A percentile compares a stretch with the other conserved stretches of the same genome.
phyloP scores from a whole-genome alignment of 2,797 vertebrate genomes.

The Anolis apletophallus region DNA sequence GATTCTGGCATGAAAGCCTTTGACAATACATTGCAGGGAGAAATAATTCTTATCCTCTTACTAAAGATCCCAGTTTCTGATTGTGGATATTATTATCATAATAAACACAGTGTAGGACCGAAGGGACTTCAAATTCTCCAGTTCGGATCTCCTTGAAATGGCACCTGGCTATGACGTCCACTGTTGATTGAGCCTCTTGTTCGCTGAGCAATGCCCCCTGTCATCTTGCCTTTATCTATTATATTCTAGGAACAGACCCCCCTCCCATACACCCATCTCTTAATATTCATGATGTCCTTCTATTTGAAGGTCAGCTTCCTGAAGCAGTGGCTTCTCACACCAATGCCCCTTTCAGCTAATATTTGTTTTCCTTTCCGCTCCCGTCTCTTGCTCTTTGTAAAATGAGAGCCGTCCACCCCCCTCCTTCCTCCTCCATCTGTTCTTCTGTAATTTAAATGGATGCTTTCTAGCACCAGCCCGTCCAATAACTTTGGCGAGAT shows the following conservation, averaged over 20 bases:
- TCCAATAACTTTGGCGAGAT: conserved; percentile 56
- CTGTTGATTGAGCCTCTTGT: neutral
- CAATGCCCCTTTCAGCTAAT: conserved; percentile 16
- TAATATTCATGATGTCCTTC: conserved; percentile 6
- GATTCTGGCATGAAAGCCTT: too few species aligned
- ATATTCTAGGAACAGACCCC: neutral
- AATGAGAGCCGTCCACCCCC: conserved; percentile 12
- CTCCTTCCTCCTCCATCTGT: conserved; percentile 1
- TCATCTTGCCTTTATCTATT: neutral
- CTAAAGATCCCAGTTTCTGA: neutral
- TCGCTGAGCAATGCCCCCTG: neutral
- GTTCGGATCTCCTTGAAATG: neutral
- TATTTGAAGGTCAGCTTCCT: conserved; percentile 30
- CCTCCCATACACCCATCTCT: neutral
- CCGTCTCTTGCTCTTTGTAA: conserved; percentile 35
- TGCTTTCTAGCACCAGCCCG: conserved; percentile 53
- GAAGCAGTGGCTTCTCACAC: neutral
- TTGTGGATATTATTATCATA: neutral
- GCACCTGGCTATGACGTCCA: too few species aligned
- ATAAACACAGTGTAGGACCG: neutral
- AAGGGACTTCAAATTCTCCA: neutral
- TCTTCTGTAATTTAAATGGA: conserved; percentile 60
- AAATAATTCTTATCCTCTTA: neutral
- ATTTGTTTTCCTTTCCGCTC: conserved; percentile 4
- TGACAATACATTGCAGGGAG: too few species aligned